Base-by-base conservation (phyloP, 2,797 vertebrate species). In the Gymnothorax javanicus region DNA sequence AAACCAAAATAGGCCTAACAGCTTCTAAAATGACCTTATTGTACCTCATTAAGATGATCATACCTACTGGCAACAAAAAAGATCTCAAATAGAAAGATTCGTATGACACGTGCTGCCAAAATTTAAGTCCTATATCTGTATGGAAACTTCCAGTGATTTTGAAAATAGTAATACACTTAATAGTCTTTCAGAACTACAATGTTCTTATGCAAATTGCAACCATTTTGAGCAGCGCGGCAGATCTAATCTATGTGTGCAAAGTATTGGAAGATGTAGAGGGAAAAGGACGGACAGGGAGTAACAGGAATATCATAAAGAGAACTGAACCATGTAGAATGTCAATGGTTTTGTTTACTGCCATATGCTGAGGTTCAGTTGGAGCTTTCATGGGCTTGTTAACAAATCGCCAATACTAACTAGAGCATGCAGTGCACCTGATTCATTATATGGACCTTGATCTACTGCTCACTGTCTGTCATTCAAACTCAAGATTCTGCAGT, bases 341-440 rank as follows among this genome's bases (percentile, higher is more conserved):
- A 88, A 88, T 86, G 73, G 86, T 62, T 86, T 89, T 86, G 85
- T 90, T 86, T 88, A 84, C 81, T 86, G 82, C 86, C 86, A 83
- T 77, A 73, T 86, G 85, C 83, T 58, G 56, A 71, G 43, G 77
- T 85, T 64, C 84, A 43, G 84, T 33, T 59, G 25, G 33, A 87
- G 71, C 58, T 20, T 90, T 82, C 59, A 84, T 59, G n/a, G 69
- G 56, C 84, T 86, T 87, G 85, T 89, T 88, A 85, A 89, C 84
- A 85, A 89, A 88, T 62, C 52, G 77, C n/a, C 84, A 86, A 23
- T 7, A 79, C 23, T 27, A 88, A 89, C 77, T 87, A 86, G 90
- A 79, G 84, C 88, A 83, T 87, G 81, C 85, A 87, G 60, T 71
- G 84, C 88, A 89, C 90, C 85, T 87, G 86, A 90, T 87, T 87